Evolutionary conservation across 2,113 vertebrate species (phyloP).

Genomic region (Spermophilus dauricus): DNA sequence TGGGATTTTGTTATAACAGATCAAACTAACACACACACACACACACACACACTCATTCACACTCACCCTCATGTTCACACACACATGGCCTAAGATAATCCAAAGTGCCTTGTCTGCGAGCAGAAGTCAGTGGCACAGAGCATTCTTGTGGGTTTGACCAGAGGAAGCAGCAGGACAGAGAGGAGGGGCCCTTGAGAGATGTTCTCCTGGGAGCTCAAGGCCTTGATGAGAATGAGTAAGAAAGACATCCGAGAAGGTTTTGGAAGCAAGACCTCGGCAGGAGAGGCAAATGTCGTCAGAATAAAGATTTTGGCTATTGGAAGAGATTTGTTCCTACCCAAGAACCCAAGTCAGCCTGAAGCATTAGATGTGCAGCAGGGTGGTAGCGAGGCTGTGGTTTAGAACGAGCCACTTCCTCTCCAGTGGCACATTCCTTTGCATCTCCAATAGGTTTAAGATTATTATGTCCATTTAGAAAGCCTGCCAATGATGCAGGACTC

Average conservation of each 20-base stretch:
- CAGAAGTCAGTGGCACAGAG: neutral
- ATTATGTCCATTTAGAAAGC: neutral
- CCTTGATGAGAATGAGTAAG: neutral
- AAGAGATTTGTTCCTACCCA: neutral
- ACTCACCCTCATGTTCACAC: neutral
- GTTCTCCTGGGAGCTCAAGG: neutral
- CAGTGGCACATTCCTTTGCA: neutral
- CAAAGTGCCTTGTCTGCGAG: neutral
- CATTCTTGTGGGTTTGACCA: rapidly evolving
- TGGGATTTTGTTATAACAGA: neutral
- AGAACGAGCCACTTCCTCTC: neutral
- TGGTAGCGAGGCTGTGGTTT: neutral
- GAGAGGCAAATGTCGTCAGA: neutral
- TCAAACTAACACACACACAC: no score
- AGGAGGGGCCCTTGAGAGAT: neutral
- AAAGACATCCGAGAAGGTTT: neutral
- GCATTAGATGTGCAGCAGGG: neutral
- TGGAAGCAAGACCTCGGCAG: neutral
- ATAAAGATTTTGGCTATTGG: neutral
- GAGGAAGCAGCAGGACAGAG: neutral
- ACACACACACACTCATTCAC: neutral
- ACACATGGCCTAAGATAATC: neutral
- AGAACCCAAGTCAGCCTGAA: neutral
- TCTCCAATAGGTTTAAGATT: neutral
- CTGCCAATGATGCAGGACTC: neutral